phyloP scores from a whole-genome alignment of 2,797 vertebrate genomes.

The Numenius phaeopus region DNA sequence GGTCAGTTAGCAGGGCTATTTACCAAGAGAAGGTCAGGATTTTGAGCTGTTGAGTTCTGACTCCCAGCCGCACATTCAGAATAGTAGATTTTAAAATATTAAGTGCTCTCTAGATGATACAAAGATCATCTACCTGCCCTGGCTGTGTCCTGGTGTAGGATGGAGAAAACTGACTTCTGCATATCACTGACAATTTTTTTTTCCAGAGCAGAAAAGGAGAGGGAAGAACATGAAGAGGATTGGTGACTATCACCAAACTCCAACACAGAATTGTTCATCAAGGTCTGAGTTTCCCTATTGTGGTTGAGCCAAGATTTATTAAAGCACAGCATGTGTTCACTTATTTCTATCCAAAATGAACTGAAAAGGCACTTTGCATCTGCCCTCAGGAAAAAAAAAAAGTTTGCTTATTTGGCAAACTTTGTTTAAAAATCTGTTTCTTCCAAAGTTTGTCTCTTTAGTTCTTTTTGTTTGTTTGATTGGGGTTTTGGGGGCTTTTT shows the following conservation, averaged over 20 bases:
- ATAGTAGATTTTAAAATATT: background rate
- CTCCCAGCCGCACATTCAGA: background rate
- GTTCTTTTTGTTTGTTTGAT: conserved; percentile 51
- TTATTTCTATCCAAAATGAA: conserved; percentile 79
- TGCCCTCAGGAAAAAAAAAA: conserved; percentile 54
- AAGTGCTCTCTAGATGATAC: no score
- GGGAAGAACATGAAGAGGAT: background rate
- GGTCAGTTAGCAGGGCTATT: background rate
- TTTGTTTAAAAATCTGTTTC: conserved; percentile 80
- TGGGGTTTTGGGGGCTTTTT: background rate
- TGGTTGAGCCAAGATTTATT: conserved; percentile 74
- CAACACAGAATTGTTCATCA: conserved; percentile 37
- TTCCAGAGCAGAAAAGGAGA: conserved; percentile 3
- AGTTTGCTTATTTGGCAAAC: conserved; percentile 77
- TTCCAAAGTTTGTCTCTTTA: conserved; percentile 65
- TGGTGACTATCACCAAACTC: conserved; percentile 43
- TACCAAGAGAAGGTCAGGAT: accelerated
- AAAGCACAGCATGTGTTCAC: conserved; percentile 79
- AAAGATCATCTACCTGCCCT: background rate
- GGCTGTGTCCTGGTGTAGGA: background rate
- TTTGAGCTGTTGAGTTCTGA: background rate
- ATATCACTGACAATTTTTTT: background rate
- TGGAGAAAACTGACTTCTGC: background rate
- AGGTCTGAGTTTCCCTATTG: conserved; percentile 57
- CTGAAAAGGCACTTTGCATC: conserved; percentile 79